phyloP scores from a whole-genome alignment of 1,140 invertebrate genomes.

The Tigriopus japonicus region DNA sequence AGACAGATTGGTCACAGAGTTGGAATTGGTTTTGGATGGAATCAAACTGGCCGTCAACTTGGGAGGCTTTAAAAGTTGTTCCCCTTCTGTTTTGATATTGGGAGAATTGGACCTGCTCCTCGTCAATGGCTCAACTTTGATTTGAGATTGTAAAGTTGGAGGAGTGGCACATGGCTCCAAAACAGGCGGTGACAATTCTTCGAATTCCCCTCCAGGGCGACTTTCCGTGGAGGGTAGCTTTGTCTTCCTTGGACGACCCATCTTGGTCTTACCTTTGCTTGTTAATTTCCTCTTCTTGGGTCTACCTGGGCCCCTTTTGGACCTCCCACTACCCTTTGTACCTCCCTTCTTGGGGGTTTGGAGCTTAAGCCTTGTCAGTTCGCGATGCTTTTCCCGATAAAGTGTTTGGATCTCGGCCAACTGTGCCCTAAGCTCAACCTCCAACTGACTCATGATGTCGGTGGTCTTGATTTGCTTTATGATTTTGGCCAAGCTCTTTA shows the following conservation, averaged over 20 bases:
- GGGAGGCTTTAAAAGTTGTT: not conserved
- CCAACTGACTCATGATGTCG: conserved; percentile 13
- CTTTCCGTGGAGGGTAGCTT: not conserved
- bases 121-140: not conserved
- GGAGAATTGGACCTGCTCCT: not conserved
- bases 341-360: conserved; percentile 6
- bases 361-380: not conserved
- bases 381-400: conserved; percentile 10
- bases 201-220: not conserved
- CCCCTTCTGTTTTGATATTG: too few relatives aligned
- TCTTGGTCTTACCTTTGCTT: not conserved
- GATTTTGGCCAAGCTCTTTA: conserved; percentile 10
- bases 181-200: not conserved
- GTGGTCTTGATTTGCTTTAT: conserved; percentile 14
- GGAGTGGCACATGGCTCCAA: not conserved
- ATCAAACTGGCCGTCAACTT: conserved; percentile 1
- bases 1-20: not conserved
- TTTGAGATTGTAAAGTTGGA: not conserved
- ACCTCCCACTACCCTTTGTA: not conserved
- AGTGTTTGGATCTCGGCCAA: conserved; percentile 5
- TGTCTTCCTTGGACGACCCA: not conserved
- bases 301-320: conserved; percentile 6
- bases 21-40: not conserved
- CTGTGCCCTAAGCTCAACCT: conserved; percentile 1
- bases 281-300: conserved; percentile 8